These are phyloP conservation scores for Phalacrocorax pelagicus DNA, from an alignment of 2,113 vertebrate genomes.

Conservation along the genomic window DNA sequence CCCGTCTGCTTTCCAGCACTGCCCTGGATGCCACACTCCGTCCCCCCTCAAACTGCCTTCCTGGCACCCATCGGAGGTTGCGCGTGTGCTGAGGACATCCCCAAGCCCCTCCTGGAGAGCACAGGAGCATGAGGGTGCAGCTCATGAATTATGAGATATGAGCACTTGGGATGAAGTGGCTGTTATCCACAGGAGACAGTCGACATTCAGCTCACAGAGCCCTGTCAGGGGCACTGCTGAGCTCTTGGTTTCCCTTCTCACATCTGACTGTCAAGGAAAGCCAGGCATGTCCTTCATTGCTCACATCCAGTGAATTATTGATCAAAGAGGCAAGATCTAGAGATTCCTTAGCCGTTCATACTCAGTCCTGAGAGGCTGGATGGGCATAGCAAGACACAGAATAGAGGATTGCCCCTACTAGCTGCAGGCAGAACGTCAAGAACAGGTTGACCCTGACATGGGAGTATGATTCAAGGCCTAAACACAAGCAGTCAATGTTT, in stretches of 20 bases:
- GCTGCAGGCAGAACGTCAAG: neutral
- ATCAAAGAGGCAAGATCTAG: neutral
- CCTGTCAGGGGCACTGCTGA: neutral
- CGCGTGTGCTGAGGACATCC: neutral
- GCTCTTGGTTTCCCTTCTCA: neutral
- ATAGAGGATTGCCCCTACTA: neutral
- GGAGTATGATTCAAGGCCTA: neutral
- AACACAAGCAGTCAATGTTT: neutral
- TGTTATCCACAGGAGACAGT: neutral
- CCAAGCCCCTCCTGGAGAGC: neutral
- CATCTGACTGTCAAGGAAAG: neutral
- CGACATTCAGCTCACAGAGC: neutral
- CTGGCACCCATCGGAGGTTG: neutral
- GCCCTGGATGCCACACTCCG: neutral
- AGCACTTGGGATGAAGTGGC: neutral
- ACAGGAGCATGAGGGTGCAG: neutral
- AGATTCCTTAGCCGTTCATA: neutral
- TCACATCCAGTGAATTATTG: neutral
- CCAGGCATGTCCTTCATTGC: neutral
- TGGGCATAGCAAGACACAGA: neutral
- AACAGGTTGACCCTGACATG: neutral
- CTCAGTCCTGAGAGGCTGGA: neutral
- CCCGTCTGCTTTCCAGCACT: neutral
- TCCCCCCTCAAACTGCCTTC: neutral
- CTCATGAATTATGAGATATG: neutral